Conservation (phyloP, 1,140 invertebrate species). For the Euschistus heros region DNA sequence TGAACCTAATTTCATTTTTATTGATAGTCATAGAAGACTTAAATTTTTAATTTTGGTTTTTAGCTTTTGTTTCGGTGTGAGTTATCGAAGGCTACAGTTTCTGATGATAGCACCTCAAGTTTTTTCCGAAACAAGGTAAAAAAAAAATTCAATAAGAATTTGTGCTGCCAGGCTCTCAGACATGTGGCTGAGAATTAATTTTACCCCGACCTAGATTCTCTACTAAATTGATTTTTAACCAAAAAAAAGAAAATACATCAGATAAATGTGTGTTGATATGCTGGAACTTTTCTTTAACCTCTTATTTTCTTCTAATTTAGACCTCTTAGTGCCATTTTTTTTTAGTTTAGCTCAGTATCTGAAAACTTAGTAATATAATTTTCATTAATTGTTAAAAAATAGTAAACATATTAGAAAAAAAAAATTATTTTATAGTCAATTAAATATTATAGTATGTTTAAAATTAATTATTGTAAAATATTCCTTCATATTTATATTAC, state of each 20-base stretch:
- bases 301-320: conserved; percentile 8
- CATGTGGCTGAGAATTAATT: conserved; percentile 8
- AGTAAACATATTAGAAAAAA: too few relatives aligned
- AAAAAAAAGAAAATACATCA: neutral
- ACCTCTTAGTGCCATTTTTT: conserved; percentile 12
- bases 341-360: too few relatives aligned
- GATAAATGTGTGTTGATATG: conserved; percentile 25
- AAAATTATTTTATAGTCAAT: too few relatives aligned
- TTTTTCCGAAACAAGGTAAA: conserved; percentile 12
- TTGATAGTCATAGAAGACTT: conserved; percentile 3
- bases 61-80: conserved; percentile 12
- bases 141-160: neutral
- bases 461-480: too few relatives aligned
- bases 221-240: conserved; percentile 11
- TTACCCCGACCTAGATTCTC: neutral
- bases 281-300: conserved; percentile 20
- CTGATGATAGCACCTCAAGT: conserved; percentile 12
- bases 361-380: too few relatives aligned
- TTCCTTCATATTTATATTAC: neutral
- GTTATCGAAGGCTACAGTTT: conserved; percentile 1
- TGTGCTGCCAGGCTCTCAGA: conserved; percentile 9
- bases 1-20: neutral
- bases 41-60: conserved; percentile 16
- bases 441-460: too few relatives aligned
- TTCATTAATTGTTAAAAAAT: too few relatives aligned